Percentiles rank a stretch among this genome's conserved stretches.
Evolutionary conservation across 2,797 vertebrate genomes (phyloP).

Genomic region (Vespertilio murinus): DNA sequence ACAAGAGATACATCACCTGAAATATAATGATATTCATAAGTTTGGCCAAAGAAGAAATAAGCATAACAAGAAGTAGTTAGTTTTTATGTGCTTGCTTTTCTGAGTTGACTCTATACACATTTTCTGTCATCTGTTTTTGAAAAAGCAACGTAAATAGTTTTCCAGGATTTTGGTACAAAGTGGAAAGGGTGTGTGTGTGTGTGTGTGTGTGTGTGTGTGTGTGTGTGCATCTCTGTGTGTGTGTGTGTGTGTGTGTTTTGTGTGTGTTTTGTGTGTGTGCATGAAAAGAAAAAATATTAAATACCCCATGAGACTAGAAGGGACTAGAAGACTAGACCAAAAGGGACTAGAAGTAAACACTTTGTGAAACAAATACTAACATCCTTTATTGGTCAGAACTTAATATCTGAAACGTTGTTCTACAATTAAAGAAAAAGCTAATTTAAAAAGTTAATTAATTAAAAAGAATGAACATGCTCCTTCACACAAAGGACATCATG

Average conservation of each 20-base stretch:
- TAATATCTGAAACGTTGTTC: slow-evolving; percentile 6
- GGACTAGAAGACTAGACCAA: slow-evolving; percentile 25
- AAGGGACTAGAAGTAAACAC: neutral
- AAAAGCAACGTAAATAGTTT: neutral
- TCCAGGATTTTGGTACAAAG: slow-evolving; percentile 20
- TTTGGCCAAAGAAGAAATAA: neutral
- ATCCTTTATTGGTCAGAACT: slow-evolving; percentile 45
- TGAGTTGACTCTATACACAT: neutral
- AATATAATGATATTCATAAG: neutral
- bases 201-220: rapidly evolving
- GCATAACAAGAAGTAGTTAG: neutral
- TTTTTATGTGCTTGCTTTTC: slow-evolving; percentile 29
- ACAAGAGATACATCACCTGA: neutral
- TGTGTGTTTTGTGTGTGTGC: too few species aligned
- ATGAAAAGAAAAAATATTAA: neutral
- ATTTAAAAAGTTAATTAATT: neutral
- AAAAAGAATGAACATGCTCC: neutral
- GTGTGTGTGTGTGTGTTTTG: rapidly evolving
- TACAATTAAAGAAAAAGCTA: neutral
- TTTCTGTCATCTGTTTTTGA: neutral
- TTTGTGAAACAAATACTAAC: slow-evolving; percentile 43
- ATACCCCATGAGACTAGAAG: neutral
- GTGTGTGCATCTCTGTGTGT: neutral
- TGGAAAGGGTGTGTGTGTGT: neutral
- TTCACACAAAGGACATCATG: neutral